Percentiles rank a stretch among this genome's conserved stretches.
Conservation (phyloP, 2,888 invertebrate species). For the Synergus gifuensis region DNA sequence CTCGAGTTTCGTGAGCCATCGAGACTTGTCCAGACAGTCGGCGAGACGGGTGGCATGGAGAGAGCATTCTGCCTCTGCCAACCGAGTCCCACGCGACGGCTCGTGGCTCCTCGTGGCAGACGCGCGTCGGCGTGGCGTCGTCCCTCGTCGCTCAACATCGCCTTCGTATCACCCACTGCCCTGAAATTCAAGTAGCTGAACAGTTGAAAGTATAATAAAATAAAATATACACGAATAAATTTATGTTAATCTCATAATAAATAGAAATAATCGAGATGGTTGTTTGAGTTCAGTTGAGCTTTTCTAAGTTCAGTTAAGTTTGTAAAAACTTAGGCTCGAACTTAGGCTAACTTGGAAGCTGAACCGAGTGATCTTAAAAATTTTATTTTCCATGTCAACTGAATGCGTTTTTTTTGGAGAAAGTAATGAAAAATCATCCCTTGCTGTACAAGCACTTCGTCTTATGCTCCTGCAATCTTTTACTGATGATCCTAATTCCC, state of each 20-base stretch:
- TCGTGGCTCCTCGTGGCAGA: constrained; percentile 36
- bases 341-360: too few relatives aligned
- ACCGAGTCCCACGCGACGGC: constrained; percentile 37
- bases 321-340: too few relatives aligned
- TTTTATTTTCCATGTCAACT: too few relatives aligned
- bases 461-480: background rate
- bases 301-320: too few relatives aligned
- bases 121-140: constrained; percentile 39
- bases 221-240: background rate
- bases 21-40: constrained; percentile 27
- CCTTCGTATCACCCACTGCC: constrained; percentile 14
- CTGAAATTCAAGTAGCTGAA: constrained; percentile 6
- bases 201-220: background rate
- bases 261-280: too few relatives aligned
- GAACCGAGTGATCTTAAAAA: too few relatives aligned
- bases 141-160: background rate
- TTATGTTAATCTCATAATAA: too few relatives aligned
- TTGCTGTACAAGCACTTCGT: too few relatives aligned
- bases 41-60: constrained; percentile 33
- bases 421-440: background rate
- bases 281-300: too few relatives aligned
- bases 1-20: constrained; percentile 17
- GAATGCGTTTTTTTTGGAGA: too few relatives aligned
- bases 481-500: background rate
- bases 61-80: constrained; percentile 11